Base-by-base conservation (phyloP, 2,113 vertebrate genomes). In the Hypocryptadius cinnamomeus region DNA sequence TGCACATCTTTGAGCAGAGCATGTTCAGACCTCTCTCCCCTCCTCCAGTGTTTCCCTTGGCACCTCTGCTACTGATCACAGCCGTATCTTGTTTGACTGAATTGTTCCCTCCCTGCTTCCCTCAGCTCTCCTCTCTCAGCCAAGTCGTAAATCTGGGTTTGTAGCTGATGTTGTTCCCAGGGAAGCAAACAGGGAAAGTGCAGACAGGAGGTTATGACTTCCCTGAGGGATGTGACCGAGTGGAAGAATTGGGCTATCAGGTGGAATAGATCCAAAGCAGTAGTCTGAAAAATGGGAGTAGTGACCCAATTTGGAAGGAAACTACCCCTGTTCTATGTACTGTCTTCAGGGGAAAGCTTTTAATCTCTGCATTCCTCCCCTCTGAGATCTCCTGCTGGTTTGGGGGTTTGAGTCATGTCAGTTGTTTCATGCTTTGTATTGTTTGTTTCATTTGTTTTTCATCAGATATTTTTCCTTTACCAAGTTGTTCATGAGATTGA, bases 141-240 rank as follows among this genome's bases (percentile, higher is more conserved):
- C 92, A 91, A 91, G 84, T 27, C 8, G 3, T 92, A 92, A 91
- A 95, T 93, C 78, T 87, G 89, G 45, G 48, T 85, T 92, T 82
- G 70, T 28, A 63, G 91, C 70, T 87, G 73, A 39, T 89, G 16
- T 4, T 79, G 54, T 66, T 92, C 89, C 45, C 56, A 30, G 54
- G 44, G 61, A 81, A 76, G 78, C 65, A 84, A 79, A 59, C 9
- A 56, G 47, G 25, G 35, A 48, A 78, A 89, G 85, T 85, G 72
- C 83, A 92, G 85, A 68, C 60, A 70, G 72, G n/a, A 44, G 86
- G 53, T 84, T 69, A 27, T 65, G 70, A 77, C 66, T 77, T 93
- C 87, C 65, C 80, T 7, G n/a, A 85, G 89, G 78, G 78, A 63
- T 66, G 68, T 0, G 2, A 30, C 7, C 3, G 33, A 82, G 63